Percentiles rank a stretch among this genome's conserved stretches.
Evolutionary conservation across 1,140 invertebrate species (phyloP).

Genomic region (Ladona fulva): DNA sequence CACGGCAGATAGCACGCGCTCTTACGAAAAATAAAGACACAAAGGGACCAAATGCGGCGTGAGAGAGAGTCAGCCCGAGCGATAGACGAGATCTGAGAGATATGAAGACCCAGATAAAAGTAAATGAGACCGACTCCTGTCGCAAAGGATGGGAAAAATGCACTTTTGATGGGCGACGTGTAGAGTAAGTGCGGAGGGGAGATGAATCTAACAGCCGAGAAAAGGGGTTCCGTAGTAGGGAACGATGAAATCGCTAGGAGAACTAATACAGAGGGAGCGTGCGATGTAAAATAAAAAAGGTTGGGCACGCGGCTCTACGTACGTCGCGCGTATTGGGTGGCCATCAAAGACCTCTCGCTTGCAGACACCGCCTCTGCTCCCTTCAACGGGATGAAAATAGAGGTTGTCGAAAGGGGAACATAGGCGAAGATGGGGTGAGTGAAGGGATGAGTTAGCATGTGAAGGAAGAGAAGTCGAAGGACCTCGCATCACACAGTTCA

Average conservation of each 20-base stretch:
- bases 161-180: no score
- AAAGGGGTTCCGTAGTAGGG: not conserved
- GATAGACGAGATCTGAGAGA: no score
- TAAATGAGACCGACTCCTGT: no score
- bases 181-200: not conserved
- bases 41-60: no score
- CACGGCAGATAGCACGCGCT: no score
- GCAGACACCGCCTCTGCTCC: not conserved
- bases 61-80: no score
- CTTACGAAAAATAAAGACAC: no score
- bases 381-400: not conserved
- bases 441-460: not conserved
- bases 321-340: not conserved
- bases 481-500: not conserved
- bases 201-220: not conserved
- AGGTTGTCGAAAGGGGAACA: not conserved
- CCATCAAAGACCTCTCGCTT: not conserved
- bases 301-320: no score
- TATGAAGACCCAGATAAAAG: no score
- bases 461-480: not conserved
- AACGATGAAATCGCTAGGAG: not conserved
- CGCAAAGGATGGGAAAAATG: no score
- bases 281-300: not conserved
- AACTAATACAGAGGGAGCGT: not conserved
- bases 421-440: not conserved